Base-by-base conservation (phyloP, 2,113 vertebrate genomes). In the Gallinago media region DNA sequence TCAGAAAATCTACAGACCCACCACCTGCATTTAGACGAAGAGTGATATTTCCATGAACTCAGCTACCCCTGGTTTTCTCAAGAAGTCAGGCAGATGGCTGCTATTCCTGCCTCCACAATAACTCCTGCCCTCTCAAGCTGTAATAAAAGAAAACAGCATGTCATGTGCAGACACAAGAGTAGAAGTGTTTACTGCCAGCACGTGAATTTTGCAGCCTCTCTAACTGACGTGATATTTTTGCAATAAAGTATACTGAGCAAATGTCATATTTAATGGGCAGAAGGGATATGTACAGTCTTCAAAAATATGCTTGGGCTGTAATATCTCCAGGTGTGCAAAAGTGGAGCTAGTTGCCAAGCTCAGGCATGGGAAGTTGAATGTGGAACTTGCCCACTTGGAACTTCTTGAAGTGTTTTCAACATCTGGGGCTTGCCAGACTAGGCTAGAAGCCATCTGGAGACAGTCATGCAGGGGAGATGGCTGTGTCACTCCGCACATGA, bases 221-320 rank as follows among this genome's bases (percentile, higher is more conserved):
- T 78, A 58, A 86, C 49, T 79, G 73, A 56, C 31, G 0, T 74
- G 49, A 66, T 94, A 44, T 94, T 80, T 74, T 80, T 92, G 44
- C 58, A 92, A 97, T 97, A 96, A 96, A 96, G n/a, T 87, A 36
- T 92, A 44, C 50, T 72, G 67, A 88, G 56, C 38, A 90, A 93
- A 82, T 12, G 44, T 86, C 61, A 44, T 71, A 54, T 68, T 87
- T 86, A 40, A 85, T 88, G 83, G 56, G 61, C 49, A 79, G 76
- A 79, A 93, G 34, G n/a, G 61, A 72, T 40, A 44, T 13, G 27
- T 56, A 27, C 1, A 3, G 23, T 49, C 77, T 74, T 88, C 13
- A 62, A n/a, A 71, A 50, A 38, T 6, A 4, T 0, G 3, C 7
- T 25, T 63, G 76, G 46, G 38, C 47, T 84, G 22, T 50, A 32